These are phyloP conservation scores for Ianthella basta DNA, from an alignment of 37 sponge, comb jelly and placozoan species.

Conservation along the genomic window DNA sequence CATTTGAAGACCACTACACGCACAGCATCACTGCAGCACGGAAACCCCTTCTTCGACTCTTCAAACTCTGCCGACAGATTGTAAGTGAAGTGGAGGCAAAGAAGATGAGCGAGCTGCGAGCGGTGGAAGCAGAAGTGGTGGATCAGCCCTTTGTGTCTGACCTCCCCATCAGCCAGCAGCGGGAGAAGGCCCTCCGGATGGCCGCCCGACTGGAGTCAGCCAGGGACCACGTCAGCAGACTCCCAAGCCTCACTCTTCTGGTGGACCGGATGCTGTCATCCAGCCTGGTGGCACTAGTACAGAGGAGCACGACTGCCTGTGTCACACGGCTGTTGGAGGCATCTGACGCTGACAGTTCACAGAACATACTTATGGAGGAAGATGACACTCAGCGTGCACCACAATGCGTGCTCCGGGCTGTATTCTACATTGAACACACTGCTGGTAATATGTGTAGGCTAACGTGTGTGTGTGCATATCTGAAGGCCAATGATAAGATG, in stretches of 20 bases:
- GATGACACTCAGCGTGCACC: neutral
- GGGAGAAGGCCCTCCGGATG: slow-evolving; percentile 31
- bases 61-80: slow-evolving; percentile 60
- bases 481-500: neutral
- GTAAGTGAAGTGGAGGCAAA: slow-evolving; percentile 32
- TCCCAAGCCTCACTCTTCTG: slow-evolving; percentile 42
- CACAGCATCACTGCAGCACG: neutral
- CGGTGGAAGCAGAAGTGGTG: slow-evolving; percentile 27
- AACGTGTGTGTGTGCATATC: neutral
- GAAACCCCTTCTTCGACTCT: slow-evolving; percentile 44
- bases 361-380: neutral
- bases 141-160: slow-evolving; percentile 68
- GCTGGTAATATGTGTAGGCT: neutral
- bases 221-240: slow-evolving; percentile 29
- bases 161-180: slow-evolving; percentile 65
- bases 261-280: slow-evolving; percentile 52
- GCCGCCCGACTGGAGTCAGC: slow-evolving; percentile 37
- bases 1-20: neutral
- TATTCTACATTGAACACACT: neutral
- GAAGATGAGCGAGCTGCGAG: neutral
- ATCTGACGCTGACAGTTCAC: neutral
- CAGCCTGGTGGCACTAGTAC: slow-evolving; percentile 43
- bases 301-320: slow-evolving; percentile 27
- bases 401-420: neutral
- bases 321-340: neutral